Evolutionary conservation across 1,140 invertebrate species (phyloP).

Genomic region (Mercenaria mercenaria): DNA sequence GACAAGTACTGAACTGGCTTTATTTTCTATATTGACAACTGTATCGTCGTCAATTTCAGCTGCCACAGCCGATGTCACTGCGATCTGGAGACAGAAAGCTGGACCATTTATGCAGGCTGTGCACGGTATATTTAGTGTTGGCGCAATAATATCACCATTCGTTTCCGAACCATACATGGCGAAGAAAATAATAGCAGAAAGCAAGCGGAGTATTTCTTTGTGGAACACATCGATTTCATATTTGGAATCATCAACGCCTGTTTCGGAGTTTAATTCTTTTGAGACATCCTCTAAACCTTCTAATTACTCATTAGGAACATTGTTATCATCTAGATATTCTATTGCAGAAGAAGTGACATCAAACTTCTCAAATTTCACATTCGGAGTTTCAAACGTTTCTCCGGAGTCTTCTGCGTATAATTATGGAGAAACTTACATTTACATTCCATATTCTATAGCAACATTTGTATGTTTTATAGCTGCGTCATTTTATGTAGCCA

Average conservation of each 20-base stretch:
- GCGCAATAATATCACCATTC: conserved; percentile 45
- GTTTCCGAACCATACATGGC: conserved; percentile 46
- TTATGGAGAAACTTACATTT: conserved; percentile 33
- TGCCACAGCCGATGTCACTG: neutral
- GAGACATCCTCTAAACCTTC: no score
- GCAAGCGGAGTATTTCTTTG: neutral
- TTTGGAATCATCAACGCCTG: neutral
- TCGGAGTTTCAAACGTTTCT: neutral
- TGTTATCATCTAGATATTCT: no score
- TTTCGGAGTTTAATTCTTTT: neutral
- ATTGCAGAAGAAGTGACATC: neutral
- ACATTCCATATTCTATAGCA: conserved; percentile 25
- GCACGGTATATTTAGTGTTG: conserved; percentile 26
- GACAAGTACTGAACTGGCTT: no score
- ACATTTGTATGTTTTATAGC: conserved; percentile 1
- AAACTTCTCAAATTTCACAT: neutral
- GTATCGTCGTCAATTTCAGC: no score
- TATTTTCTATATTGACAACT: no score
- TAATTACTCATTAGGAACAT: no score
- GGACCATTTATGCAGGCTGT: conserved; percentile 51
- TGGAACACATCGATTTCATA: neutral
- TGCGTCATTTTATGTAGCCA: neutral
- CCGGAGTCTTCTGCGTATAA: neutral
- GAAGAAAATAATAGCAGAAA: neutral
- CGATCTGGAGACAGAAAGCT: conserved; percentile 12